A percentile compares a stretch with the other conserved stretches of the same genome.
These are phyloP conservation scores for Numenius arquata DNA, from an alignment of 2,113 vertebrate species.

Conservation along the genomic window DNA sequence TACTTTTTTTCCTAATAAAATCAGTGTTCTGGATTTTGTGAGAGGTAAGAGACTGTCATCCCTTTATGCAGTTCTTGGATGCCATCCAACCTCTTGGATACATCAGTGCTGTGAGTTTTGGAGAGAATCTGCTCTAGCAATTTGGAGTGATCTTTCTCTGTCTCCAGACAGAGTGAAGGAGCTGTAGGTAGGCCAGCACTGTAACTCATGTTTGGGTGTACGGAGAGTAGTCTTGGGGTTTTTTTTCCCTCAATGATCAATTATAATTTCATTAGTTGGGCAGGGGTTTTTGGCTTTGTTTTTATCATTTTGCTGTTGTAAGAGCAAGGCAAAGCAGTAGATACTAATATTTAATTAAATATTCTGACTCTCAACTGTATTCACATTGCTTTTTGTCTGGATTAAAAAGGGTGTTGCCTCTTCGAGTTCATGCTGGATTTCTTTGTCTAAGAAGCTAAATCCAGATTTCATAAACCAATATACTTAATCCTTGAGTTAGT, in stretches of 20 bases:
- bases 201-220: neutral
- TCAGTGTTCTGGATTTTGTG: neutral
- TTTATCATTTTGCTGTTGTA: neutral
- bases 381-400: neutral
- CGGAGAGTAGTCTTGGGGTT: neutral
- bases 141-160: fast-evolving
- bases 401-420: neutral
- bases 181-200: neutral
- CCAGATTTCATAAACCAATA: neutral
- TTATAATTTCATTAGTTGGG: neutral
- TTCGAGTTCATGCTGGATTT: neutral
- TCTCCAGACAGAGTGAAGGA: neutral
- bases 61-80: neutral
- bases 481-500: neutral
- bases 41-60: neutral
- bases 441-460: neutral
- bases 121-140: neutral
- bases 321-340: neutral
- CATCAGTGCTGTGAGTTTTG: neutral
- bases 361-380: neutral
- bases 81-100: neutral
- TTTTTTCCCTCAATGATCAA: neutral
- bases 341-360: slow-evolving; percentile 12
- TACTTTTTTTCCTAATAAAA: neutral
- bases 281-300: neutral